Conservation (phyloP, 2,113 vertebrate species). For the Rattus rattus region DNA sequence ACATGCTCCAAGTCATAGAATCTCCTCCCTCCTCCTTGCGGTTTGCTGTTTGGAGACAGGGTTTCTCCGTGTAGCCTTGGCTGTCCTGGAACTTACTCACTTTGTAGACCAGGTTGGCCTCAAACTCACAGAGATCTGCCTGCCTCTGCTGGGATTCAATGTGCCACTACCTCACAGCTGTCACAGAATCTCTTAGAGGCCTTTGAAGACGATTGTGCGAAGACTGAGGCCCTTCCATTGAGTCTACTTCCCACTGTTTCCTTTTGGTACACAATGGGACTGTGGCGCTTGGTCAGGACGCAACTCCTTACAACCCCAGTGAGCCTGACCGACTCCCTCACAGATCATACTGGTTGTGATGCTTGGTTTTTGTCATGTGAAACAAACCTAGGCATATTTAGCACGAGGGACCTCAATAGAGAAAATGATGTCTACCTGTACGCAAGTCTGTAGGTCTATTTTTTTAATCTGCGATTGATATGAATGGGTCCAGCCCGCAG, state of each 20-base stretch:
- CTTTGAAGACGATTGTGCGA: background rate
- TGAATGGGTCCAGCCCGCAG: background rate
- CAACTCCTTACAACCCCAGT: background rate
- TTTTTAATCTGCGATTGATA: background rate
- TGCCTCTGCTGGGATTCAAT: too few species aligned
- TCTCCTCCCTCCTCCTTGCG: background rate
- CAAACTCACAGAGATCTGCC: too few species aligned
- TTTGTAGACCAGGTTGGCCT: too few species aligned
- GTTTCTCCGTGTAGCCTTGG: too few species aligned
- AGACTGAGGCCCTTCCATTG: background rate
- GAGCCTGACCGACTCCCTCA: background rate
- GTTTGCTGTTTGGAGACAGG: background rate
- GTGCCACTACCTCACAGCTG: too few species aligned
- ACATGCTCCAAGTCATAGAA: background rate
- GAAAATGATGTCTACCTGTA: background rate
- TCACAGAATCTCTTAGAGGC: background rate
- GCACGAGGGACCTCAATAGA: background rate
- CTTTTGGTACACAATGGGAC: background rate
- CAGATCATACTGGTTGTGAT: background rate
- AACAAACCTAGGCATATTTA: background rate
- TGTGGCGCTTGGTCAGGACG: too few species aligned
- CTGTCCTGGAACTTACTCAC: too few species aligned
- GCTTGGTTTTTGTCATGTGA: background rate
- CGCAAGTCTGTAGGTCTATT: background rate
- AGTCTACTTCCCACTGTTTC: too few species aligned